phyloP scores from a whole-genome alignment of 2,113 vertebrate species.

The Pycnonotus jocosus region DNA sequence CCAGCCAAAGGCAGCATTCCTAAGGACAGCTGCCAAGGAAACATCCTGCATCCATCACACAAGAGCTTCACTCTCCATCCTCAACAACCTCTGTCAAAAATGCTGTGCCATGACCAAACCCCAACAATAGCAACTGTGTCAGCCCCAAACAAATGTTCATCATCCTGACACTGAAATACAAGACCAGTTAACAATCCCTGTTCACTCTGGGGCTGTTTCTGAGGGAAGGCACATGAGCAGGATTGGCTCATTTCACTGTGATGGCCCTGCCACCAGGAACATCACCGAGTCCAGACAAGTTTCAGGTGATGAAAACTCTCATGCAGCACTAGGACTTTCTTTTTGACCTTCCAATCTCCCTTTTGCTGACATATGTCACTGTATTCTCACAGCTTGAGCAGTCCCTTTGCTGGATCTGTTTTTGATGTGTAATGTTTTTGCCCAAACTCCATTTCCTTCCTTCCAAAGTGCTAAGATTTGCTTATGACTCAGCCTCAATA shows the following conservation, averaged over 20 bases:
- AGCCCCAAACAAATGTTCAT: not conserved
- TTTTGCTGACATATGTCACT: not conserved
- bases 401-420: not conserved
- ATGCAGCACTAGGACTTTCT: not conserved
- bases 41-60: not conserved
- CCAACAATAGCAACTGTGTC: not conserved
- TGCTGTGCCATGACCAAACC: not conserved
- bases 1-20: not conserved
- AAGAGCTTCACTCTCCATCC: not conserved
- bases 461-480: slow-evolving; percentile 13
- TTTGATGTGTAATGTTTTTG: not conserved
- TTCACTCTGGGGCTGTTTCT: not conserved
- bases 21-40: not conserved
- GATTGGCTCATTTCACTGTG: not conserved
- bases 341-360: not conserved
- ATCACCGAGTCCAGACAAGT: not conserved
- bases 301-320: not conserved
- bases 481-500: slow-evolving; percentile 49
- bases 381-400: not conserved
- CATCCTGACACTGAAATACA: not conserved
- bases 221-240: not conserved
- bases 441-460: not conserved
- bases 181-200: not conserved
- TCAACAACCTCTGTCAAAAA: not conserved
- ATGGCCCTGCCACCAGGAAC: not conserved